Base-by-base conservation (phyloP, 2,888 invertebrate species). In the Stomorhina lunata region DNA sequence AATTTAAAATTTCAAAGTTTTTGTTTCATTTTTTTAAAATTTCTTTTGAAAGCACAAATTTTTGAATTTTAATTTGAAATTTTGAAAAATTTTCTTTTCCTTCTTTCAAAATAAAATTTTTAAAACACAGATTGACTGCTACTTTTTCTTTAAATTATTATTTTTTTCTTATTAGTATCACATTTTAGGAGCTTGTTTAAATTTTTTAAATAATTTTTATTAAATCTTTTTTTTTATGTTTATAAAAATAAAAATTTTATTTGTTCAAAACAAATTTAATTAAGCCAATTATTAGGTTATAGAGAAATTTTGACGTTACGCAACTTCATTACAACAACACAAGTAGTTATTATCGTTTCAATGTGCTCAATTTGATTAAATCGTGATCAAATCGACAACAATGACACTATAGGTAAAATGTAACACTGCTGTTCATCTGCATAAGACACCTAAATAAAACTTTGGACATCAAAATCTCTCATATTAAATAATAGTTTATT, bases 91-190 rank as follows among this genome's bases (percentile, higher is more conserved):
- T 43, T 71, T 29, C 1, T 17, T 29, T 48, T 63, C 9, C 61
- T 53, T 3, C n/a, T 65, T 68, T 37, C 48, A 9, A 6, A 4
- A 15, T 15, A 43, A 43, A 37, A 53, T 68, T 53, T 20, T 20
- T n/a, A 55, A 69, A 82, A 77, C 72, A 73, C 77, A 73, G 77
- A 77, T 20, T n/a, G 72, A 72, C 81, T 81, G 77, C 77, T 73
- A 40, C 20, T 45, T 55, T 63, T 27, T 7, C 40, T 53, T 40
- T 32, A 9, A 9, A 22, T 15, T 17, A 25, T 22, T 50, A 50
- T 25, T 1, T 12, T 69, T 17, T 43, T 20, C 0, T 40, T 57
- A 32, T 69, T 50, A 43, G 50, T 82, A 82, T 82, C 82, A 82
- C 82, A 82, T 82, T 40, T 76, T 53, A 76, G 79, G 73, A 79